These are phyloP conservation scores for Chelon labrosus DNA, from an alignment of 2,797 vertebrate species.

Conservation along the genomic window DNA sequence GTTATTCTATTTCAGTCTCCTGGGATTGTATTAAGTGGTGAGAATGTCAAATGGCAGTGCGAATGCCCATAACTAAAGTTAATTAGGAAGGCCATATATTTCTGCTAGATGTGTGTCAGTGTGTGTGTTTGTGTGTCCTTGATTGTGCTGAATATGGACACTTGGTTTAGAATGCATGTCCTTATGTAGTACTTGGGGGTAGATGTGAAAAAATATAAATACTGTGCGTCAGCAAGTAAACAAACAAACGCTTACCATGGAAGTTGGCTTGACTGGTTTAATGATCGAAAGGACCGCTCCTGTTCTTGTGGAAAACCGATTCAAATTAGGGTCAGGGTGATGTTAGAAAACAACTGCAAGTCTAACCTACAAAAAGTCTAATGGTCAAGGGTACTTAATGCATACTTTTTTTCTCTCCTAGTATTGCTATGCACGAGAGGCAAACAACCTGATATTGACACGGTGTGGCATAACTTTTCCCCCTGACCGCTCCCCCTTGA, in stretches of 20 bases:
- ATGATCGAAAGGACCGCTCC: constrained; percentile 1
- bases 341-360: not conserved
- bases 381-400: constrained; percentile 54
- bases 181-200: not conserved
- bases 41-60: constrained; percentile 69
- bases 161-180: not conserved
- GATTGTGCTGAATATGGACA: constrained; percentile 15
- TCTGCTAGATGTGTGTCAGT: constrained; percentile 13
- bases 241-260: not conserved
- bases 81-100: constrained; percentile 67
- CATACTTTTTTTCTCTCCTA: constrained; percentile 26
- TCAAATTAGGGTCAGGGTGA: constrained; percentile 1
- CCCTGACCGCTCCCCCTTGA: constrained; percentile 65
- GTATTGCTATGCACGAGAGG: constrained; percentile 57
- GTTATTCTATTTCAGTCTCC: constrained; percentile 61
- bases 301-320: not conserved
- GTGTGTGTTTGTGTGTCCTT: constrained; percentile 18
- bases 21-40: constrained; percentile 68
- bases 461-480: constrained; percentile 66
- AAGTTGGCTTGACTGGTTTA: not conserved
- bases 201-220: constrained; percentile 4
- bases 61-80: constrained; percentile 70
- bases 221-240: constrained; percentile 1
- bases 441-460: constrained; percentile 72
- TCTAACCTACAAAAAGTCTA: constrained; percentile 37